phyloP scores from a whole-genome alignment of 2,888 invertebrate genomes.

The Pemphredon lugubris region DNA sequence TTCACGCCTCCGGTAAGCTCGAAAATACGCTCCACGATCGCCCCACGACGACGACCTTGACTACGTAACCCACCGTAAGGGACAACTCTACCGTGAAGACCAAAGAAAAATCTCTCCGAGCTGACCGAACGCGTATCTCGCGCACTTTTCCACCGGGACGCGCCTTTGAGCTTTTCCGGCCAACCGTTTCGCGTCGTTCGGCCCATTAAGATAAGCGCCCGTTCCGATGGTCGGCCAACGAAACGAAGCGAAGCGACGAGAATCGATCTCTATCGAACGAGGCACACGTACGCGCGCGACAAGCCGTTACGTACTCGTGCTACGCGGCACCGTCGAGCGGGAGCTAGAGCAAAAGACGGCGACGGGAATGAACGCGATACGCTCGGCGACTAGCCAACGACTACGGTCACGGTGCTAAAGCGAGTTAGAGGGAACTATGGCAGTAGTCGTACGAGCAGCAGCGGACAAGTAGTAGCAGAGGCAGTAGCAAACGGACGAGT shows the following conservation, averaged over 20 bases:
- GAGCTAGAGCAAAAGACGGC: neutral
- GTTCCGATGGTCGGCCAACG: no score
- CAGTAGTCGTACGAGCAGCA: conserved; percentile 35
- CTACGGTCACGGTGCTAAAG: conserved; percentile 44
- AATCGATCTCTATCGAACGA: neutral
- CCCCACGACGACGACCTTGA: no score
- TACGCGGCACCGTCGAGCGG: neutral
- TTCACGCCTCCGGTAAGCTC: no score
- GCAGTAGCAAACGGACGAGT: neutral
- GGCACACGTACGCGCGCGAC: no score
- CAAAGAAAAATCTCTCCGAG: no score
- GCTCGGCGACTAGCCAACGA: conserved; percentile 54
- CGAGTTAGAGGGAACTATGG: conserved; percentile 33
- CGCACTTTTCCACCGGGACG: no score
- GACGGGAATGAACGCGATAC: conserved; percentile 29
- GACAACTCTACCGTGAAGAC: neutral
- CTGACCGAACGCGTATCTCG: no score
- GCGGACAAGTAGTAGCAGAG: conserved; percentile 21
- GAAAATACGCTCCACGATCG: no score
- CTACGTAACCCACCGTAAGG: neutral
- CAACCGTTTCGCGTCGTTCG: no score
- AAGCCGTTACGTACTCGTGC: no score
- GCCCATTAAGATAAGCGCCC: no score
- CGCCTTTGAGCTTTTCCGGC: no score
- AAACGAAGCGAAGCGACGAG: neutral